Evolutionary conservation across 1,140 invertebrate species (phyloP).

Genomic region (Ectropis grisescens): DNA sequence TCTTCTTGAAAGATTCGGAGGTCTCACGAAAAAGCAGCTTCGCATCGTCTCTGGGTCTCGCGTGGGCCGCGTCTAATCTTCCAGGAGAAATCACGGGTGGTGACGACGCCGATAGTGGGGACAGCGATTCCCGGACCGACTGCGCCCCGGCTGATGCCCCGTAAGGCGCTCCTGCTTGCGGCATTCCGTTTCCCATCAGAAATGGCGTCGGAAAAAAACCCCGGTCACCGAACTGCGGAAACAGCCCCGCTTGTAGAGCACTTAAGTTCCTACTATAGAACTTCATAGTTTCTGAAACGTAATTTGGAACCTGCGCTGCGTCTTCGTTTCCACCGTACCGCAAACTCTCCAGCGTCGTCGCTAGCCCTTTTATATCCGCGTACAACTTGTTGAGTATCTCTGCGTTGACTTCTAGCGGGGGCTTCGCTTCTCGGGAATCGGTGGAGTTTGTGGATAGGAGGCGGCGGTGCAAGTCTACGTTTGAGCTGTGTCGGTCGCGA

Average conservation of each 20-base stretch:
- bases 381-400: constrained; percentile 88
- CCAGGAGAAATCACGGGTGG: constrained; percentile 63
- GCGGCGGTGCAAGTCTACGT: constrained; percentile 90
- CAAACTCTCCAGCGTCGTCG: constrained; percentile 61
- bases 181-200: constrained; percentile 44
- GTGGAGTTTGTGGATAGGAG: constrained; percentile 81
- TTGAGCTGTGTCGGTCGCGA: constrained; percentile 91
- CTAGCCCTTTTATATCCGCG: constrained; percentile 74
- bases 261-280: constrained; percentile 59
- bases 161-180: constrained; percentile 39
- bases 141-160: constrained; percentile 50
- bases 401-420: constrained; percentile 77
- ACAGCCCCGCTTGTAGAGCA: constrained; percentile 48
- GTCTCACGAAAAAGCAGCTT: constrained; percentile 69
- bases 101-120: constrained; percentile 62
- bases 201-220: constrained; percentile 57
- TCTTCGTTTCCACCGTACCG: constrained; percentile 57
- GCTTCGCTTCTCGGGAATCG: constrained; percentile 68
- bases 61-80: constrained; percentile 48
- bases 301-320: constrained; percentile 47
- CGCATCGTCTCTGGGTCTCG: constrained; percentile 50
- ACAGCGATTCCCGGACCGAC: constrained; percentile 54
- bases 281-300: constrained; percentile 65
- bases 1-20: constrained; percentile 63
- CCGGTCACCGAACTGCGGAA: constrained; percentile 47